Evolutionary conservation across 2,113 vertebrate genomes (phyloP), one percentile per base, ranked within the genome.

Genomic region (Spheniscus mendiculus): DNA sequence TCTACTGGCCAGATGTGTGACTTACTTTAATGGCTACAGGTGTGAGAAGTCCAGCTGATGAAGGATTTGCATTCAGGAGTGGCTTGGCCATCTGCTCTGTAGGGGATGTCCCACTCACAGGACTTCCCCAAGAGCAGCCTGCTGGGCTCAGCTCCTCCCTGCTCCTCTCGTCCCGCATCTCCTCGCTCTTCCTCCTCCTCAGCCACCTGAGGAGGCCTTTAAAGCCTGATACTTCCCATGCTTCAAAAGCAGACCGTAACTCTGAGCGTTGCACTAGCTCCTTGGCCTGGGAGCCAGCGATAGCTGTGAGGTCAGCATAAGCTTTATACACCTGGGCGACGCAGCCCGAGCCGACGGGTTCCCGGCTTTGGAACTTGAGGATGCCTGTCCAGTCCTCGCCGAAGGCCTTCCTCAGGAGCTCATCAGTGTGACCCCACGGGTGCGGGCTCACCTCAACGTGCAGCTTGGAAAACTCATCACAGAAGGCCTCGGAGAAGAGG

Each of bases 11-110:
- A n/a, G 26, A 55, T 22, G 10, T 14, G 58, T 1, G 13, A 98
- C 98, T 98, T 97, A 99, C 99, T 99, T 99, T 99, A 95, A 99
- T 98, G 18, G 99, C 99, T 78, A 99, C 99, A 14, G 99, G 99
- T 49, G 98, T 96, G 89, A 99, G 97, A n/a, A 70, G 97, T 36
- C 95, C 94, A 38, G 22, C 62, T 23, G 90, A 62, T 32, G 87
- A 44, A 11, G 44, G 55, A 29, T 44, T 80, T 34, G 23, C 5
- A 1, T 11, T 92, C 56, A 21, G 44, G 7, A 63, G 55, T 1
- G 69, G 63, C 83, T 95, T 49, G 55, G 66, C 53, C 29, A 29
- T 22, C 52, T 49, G 80, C 20, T 97, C 78, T 66, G 0, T 14
- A 67, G 30, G n/a, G 86, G 72, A 44, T 38, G 56, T 42, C 55